Percentiles rank a stretch among this genome's conserved stretches.
These are phyloP conservation scores for Gymnosoma rotundatum DNA, from an alignment of 2,888 invertebrate species.

Conservation along the genomic window DNA sequence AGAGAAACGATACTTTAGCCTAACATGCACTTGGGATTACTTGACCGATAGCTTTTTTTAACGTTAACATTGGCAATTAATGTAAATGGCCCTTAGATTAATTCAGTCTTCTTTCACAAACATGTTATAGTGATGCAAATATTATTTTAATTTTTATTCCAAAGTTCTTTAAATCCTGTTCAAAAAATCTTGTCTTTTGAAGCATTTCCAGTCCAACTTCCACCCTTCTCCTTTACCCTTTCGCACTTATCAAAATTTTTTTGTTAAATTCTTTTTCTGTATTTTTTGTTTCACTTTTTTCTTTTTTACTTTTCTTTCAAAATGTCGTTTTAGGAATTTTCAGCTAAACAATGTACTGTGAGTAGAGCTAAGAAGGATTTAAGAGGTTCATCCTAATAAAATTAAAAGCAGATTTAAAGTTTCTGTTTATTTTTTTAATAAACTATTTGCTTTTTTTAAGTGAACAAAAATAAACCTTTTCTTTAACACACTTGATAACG, in stretches of 20 bases:
- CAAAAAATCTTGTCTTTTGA: background rate
- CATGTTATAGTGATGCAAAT: no score
- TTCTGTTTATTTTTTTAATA: slow-evolving; percentile 27
- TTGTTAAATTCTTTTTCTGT: slow-evolving; percentile 62
- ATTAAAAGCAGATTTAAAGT: slow-evolving; percentile 34
- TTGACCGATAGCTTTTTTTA: no score
- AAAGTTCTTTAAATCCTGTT: background rate
- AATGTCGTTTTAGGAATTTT: slow-evolving; percentile 81
- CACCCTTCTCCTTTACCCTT: background rate
- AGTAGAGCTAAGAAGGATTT: slow-evolving; percentile 76
- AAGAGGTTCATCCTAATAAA: slow-evolving; percentile 39
- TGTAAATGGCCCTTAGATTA: no score
- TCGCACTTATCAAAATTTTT: slow-evolving; percentile 35
- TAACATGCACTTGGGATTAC: no score
- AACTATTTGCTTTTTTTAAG: slow-evolving; percentile 40
- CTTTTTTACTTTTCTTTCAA: slow-evolving; percentile 76
- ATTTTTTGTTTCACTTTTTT: slow-evolving; percentile 73
- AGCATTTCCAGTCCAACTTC: background rate
- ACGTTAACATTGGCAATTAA: no score
- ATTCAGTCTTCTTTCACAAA: no score
- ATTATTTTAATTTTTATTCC: background rate
- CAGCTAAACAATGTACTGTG: slow-evolving; percentile 82
- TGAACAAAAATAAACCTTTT: slow-evolving; percentile 12
- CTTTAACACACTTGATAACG: slow-evolving; percentile 16
- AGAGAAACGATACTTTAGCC: no score